Conservation (phyloP, 2,797 vertebrate species). For the Chelon labrosus region DNA sequence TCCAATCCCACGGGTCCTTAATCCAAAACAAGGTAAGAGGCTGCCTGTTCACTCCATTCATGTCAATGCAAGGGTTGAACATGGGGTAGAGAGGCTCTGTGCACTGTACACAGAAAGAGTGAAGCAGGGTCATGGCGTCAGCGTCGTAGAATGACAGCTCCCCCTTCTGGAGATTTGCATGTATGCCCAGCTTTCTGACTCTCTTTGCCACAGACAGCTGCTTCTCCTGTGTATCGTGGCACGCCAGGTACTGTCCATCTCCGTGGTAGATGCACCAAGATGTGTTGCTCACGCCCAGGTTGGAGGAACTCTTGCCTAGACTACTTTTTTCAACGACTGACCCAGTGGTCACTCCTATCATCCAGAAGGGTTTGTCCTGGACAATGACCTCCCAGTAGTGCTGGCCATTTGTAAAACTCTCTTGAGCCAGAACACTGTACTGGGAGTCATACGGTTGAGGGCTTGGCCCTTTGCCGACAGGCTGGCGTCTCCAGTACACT, state of each 20-base stretch:
- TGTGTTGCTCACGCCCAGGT: slow-evolving; percentile 59
- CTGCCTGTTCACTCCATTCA: slow-evolving; percentile 79
- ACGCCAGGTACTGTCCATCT: slow-evolving; percentile 82
- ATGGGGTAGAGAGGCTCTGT: slow-evolving; percentile 75
- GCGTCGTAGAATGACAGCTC: slow-evolving; percentile 83
- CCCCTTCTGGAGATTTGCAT: slow-evolving; percentile 77
- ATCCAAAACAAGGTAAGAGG: slow-evolving; percentile 79
- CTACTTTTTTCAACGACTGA: slow-evolving; percentile 16
- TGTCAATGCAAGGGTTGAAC: slow-evolving; percentile 83
- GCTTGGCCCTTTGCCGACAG: slow-evolving; percentile 27
- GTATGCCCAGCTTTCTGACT: slow-evolving; percentile 80
- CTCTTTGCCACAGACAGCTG: slow-evolving; percentile 65
- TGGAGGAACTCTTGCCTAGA: slow-evolving; percentile 13
- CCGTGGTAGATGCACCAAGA: slow-evolving; percentile 85
- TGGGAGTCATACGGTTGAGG: slow-evolving; percentile 70
- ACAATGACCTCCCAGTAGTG: slow-evolving; percentile 86
- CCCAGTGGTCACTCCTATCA: slow-evolving; percentile 79
- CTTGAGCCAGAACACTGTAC: slow-evolving; percentile 77
- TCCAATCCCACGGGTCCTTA: slow-evolving; percentile 66
- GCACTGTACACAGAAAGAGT: slow-evolving; percentile 73
- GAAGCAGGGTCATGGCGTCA: slow-evolving; percentile 75
- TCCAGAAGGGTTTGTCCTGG: slow-evolving; percentile 85
- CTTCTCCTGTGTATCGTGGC: slow-evolving; percentile 79
- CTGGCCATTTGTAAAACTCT: slow-evolving; percentile 68
- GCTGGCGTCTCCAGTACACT: slow-evolving; percentile 78